Evolutionary conservation across 1,140 invertebrate species (phyloP).

Genomic region (Dendroctonus valens): DNA sequence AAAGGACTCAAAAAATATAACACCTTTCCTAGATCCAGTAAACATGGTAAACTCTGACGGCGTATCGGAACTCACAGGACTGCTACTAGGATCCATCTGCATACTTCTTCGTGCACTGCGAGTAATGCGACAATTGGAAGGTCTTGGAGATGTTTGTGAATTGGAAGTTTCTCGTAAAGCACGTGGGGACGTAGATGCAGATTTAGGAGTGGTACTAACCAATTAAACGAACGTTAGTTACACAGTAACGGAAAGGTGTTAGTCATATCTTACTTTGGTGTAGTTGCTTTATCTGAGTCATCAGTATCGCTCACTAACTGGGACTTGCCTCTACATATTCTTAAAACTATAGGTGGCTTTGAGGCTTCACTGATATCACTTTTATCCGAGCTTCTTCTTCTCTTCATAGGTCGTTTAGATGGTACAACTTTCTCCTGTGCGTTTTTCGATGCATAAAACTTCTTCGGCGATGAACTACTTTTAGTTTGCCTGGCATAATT

Average conservation of each 20-base stretch:
- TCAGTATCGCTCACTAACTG: constrained; percentile 54
- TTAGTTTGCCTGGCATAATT: constrained; percentile 22
- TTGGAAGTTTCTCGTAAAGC: constrained; percentile 37
- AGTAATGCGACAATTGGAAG: constrained; percentile 41
- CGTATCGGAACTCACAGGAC: constrained; percentile 47
- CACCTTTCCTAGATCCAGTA: constrained; percentile 41
- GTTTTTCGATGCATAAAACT: constrained; percentile 48
- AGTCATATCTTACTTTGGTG: constrained; percentile 28
- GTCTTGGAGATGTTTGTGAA: constrained; percentile 15
- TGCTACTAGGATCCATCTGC: constrained; percentile 48
- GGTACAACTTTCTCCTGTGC: constrained; percentile 22
- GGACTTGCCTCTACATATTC: constrained; percentile 66
- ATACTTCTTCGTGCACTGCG: constrained; percentile 46
- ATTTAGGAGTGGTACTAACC: background rate
- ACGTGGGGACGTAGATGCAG: constrained; percentile 43
- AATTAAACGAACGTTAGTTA: constrained; percentile 1
- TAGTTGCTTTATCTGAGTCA: constrained; percentile 47
- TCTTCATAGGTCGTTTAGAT: background rate
- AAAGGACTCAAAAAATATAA: background rate
- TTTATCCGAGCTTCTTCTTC: constrained; percentile 48
- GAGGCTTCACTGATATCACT: constrained; percentile 50
- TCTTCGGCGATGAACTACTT: constrained; percentile 38
- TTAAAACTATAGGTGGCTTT: constrained; percentile 66
- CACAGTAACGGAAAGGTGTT: too few species aligned
- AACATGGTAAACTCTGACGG: constrained; percentile 45